Percentiles rank a stretch among this genome's conserved stretches.
Evolutionary conservation across 2,797 vertebrate species (phyloP).

Genomic region (Cetoscarus ocellatus): DNA sequence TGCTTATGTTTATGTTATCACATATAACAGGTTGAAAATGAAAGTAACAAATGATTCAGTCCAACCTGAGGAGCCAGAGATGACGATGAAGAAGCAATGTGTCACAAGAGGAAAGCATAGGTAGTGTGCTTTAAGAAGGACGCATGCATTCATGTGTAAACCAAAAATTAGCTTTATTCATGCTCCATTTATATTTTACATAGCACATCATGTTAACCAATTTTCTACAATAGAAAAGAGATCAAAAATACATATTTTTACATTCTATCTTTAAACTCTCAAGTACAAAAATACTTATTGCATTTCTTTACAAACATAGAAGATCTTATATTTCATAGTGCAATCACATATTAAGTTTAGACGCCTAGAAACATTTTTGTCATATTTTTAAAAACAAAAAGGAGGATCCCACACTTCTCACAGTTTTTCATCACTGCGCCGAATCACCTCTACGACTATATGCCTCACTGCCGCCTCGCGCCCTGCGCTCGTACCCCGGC

Average conservation of each 20-base stretch:
- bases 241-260: background rate
- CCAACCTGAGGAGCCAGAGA: background rate
- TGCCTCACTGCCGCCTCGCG: no score
- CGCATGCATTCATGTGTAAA: background rate
- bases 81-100: constrained; percentile 6
- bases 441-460: no score
- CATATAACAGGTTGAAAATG: background rate
- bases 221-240: constrained; percentile 17
- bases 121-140: constrained; percentile 22
- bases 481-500: no score
- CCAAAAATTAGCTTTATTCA: constrained; percentile 72
- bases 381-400: background rate
- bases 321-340: background rate
- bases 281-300: background rate
- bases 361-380: background rate
- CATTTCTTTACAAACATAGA: constrained; percentile 15
- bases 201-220: background rate
- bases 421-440: no score
- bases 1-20: background rate
- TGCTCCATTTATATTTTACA: constrained; percentile 4
- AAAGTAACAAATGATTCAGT: constrained; percentile 2
- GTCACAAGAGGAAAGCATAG: constrained; percentile 56
- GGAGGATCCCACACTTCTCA: constrained; percentile 1
- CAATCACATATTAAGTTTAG: constrained; percentile 9
- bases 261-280: constrained; percentile 1